A percentile compares a stretch with the other conserved stretches of the same genome.
These are phyloP conservation scores for Zophobas atratus DNA, from an alignment of 1,140 invertebrate species.

Conservation along the genomic window DNA sequence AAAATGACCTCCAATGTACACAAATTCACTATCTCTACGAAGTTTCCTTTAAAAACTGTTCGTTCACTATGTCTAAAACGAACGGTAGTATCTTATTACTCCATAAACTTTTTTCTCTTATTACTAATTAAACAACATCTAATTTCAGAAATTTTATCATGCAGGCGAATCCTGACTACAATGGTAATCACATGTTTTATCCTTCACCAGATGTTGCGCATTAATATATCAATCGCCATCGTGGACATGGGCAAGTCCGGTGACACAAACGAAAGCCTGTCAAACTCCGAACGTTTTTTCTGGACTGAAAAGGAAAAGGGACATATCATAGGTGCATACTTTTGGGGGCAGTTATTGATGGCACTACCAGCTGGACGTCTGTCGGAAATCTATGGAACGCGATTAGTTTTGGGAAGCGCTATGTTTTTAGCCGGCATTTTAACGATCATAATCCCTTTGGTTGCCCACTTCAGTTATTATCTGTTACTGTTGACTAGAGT, in stretches of 20 bases:
- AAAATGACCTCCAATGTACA: too few species aligned
- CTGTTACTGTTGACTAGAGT: constrained; percentile 73
- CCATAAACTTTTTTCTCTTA: too few species aligned
- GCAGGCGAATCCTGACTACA: constrained; percentile 82
- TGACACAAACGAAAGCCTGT: not conserved
- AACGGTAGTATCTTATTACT: too few species aligned
- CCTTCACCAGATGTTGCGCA: constrained; percentile 87
- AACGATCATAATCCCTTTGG: constrained; percentile 84
- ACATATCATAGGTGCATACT: constrained; percentile 85
- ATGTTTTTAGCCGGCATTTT: constrained; percentile 85
- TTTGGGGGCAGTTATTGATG: constrained; percentile 89
- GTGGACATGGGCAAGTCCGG: constrained; percentile 77
- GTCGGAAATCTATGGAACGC: constrained; percentile 83
- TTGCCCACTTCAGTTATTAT: constrained; percentile 73
- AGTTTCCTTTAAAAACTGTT: too few species aligned
- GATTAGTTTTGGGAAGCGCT: constrained; percentile 85
- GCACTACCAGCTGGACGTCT: constrained; percentile 88
- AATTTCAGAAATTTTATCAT: constrained; percentile 75
- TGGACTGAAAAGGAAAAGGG: constrained; percentile 75
- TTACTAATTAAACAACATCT: too few species aligned
- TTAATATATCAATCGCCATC: constrained; percentile 89
- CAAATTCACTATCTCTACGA: too few species aligned
- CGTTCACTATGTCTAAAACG: too few species aligned
- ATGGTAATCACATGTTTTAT: constrained; percentile 88
- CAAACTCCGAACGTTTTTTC: constrained; percentile 43